phyloP scores from a whole-genome alignment of 1,140 invertebrate genomes.

The Drosophila murphyi region DNA sequence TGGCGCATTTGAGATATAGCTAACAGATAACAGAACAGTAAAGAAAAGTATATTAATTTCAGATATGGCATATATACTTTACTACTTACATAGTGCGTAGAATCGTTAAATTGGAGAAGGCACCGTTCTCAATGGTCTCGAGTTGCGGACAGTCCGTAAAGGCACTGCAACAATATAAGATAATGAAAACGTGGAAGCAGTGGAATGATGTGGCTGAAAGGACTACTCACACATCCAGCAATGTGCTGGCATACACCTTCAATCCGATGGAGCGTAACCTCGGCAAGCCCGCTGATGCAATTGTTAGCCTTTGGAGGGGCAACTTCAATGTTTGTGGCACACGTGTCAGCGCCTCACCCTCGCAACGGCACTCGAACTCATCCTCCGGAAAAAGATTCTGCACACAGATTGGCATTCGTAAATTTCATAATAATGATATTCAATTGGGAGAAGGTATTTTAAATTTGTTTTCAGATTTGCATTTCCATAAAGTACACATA shows the following conservation, averaged over 20 bases:
- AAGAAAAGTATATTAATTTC: background rate
- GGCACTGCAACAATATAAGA: constrained; percentile 63
- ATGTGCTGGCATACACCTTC: constrained; percentile 67
- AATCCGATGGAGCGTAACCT: constrained; percentile 71
- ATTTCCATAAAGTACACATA: too few relatives aligned
- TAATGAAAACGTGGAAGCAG: background rate
- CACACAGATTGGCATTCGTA: background rate
- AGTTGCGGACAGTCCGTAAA: constrained; percentile 84
- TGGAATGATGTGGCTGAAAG: background rate
- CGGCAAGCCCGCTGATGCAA: constrained; percentile 76
- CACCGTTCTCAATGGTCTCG: constrained; percentile 84
- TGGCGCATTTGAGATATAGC: constrained; percentile 86
- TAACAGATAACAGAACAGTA: constrained; percentile 37
- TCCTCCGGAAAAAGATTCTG: constrained; percentile 36
- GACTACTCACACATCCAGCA: constrained; percentile 79
- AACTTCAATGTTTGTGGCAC: constrained; percentile 77
- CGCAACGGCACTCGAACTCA: constrained; percentile 79
- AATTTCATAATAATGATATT: background rate
- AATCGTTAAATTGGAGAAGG: constrained; percentile 84
- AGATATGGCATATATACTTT: background rate
- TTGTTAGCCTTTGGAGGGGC: constrained; percentile 74
- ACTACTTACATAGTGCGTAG: constrained; percentile 85
- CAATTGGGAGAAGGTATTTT: too few relatives aligned
- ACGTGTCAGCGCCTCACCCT: constrained; percentile 65
- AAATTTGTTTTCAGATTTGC: too few relatives aligned